These are phyloP conservation scores for Drosophila planitibia DNA, from an alignment of 2,888 invertebrate species.

Conservation along the genomic window DNA sequence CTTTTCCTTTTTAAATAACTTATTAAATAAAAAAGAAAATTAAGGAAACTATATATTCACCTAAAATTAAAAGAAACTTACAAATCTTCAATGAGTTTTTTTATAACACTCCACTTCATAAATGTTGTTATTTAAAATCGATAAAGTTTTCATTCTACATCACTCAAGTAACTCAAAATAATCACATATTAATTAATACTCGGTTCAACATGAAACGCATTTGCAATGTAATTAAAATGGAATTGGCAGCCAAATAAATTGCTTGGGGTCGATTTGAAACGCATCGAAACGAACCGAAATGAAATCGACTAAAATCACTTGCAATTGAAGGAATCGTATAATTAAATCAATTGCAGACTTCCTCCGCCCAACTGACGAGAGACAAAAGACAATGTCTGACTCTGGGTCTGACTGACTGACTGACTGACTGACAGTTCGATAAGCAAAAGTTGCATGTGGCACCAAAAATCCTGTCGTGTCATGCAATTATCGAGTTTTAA, in stretches of 20 bases:
- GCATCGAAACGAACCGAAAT: constrained; percentile 14
- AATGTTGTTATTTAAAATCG: neutral
- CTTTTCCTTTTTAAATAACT: neutral
- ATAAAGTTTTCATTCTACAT: neutral
- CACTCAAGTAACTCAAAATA: constrained; percentile 16
- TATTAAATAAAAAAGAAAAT: neutral
- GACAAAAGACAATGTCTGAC: constrained; percentile 20
- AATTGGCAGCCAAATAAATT: constrained; percentile 25
- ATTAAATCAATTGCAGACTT: constrained; percentile 67
- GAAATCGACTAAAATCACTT: constrained; percentile 51
- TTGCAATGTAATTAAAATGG: constrained; percentile 46
- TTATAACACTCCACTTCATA: neutral
- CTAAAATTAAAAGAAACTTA: neutral
- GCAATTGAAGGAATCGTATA: constrained; percentile 51
- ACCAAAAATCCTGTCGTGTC: constrained; percentile 68
- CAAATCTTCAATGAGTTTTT: neutral
- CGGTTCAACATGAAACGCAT: constrained; percentile 24
- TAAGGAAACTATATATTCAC: neutral
- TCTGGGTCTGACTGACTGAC: neutral
- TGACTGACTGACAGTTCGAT: constrained; percentile 14
- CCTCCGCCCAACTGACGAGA: neutral
- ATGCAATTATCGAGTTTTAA: constrained; percentile 79
- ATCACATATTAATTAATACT: constrained; percentile 38
- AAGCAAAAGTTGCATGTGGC: constrained; percentile 36
- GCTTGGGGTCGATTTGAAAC: constrained; percentile 19